Base-by-base conservation (phyloP, 1,140 invertebrate genomes). In the Semibalanus balanoides region DNA sequence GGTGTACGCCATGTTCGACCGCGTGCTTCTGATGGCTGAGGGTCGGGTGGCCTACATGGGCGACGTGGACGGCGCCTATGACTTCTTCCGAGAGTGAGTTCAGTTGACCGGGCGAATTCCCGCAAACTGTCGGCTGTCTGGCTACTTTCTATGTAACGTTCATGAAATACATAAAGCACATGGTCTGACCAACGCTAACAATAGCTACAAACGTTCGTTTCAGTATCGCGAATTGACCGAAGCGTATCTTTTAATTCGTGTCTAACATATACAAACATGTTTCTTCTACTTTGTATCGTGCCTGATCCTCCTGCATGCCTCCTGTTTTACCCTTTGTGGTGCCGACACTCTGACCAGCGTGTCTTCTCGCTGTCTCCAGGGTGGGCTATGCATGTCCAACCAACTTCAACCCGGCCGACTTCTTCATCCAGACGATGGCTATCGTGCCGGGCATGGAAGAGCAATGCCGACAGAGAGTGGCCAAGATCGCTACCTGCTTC, bases 381-480 rank as follows among this genome's bases (percentile, higher is more conserved):
- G 80, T 84, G 30, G 84, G 85, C 70, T 83, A 84, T 73, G 82
- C 80, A 0, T 87, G 86, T 79, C 88, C 88, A 0, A 78, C 80
- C 3, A 97, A 97, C 82, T 98, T 95, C 83, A 98, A 98, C 82
- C 96, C 96, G 17, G 95, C 94, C 0, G 96, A 99, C 84, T 96
- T 94, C 83, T 97, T 92, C 83, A 91, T 98, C n/a, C 90, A 95
- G 82, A 88, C 93, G 11, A 84, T 98, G 76, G 95, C 95, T 0
- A 90, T 97, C 0, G 88, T 93, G 29, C 94, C 95, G 0, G 92
- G 90, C 0, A 87, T 88, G 71, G 93, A 96, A 83, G 86, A 89
- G 30, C 88, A 90, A 11, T 85, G 84, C 77, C 77, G 80, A 69
- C 79, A 80, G 74, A 78, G 77, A 76, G 81, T 82, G 74, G 78